These are phyloP conservation scores for Platorchestia sp. DNA, from an alignment of 1,140 invertebrate genomes.

Conservation along the genomic window DNA sequence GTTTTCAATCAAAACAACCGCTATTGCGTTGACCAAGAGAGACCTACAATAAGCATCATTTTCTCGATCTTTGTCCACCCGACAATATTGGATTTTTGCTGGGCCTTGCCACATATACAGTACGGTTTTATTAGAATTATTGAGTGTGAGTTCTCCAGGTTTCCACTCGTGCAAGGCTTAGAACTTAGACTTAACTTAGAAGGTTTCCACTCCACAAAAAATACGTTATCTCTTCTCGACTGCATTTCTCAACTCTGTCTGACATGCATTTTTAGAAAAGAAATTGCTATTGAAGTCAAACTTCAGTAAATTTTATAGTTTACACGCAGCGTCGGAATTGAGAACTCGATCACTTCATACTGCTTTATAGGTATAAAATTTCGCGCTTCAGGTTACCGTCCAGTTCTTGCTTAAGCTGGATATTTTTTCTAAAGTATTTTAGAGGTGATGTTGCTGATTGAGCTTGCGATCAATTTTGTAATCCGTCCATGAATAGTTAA, in stretches of 20 bases:
- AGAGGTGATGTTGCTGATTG: neutral
- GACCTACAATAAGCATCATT: neutral
- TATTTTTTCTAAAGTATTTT: neutral
- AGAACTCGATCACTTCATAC: neutral
- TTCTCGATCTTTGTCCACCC: neutral
- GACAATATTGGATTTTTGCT: neutral
- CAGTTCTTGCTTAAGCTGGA: neutral
- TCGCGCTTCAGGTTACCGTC: neutral
- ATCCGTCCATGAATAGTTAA: conserved; percentile 8
- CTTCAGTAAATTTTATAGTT: neutral
- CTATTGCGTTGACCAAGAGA: neutral
- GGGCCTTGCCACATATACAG: neutral
- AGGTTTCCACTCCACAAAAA: no score
- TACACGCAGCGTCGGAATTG: neutral
- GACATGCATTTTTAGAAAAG: no score
- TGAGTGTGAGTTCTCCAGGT: neutral
- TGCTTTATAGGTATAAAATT: neutral
- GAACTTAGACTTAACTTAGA: no score
- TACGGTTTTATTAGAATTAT: neutral
- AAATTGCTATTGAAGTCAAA: no score
- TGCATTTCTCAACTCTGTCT: no score
- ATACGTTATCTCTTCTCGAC: no score
- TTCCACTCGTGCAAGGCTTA: no score
- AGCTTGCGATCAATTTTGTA: neutral
- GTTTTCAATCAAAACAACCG: neutral